Conservation (phyloP, 30 jellyfish, hydroid and myxozoan species). For the Cassiopea andromeda region DNA sequence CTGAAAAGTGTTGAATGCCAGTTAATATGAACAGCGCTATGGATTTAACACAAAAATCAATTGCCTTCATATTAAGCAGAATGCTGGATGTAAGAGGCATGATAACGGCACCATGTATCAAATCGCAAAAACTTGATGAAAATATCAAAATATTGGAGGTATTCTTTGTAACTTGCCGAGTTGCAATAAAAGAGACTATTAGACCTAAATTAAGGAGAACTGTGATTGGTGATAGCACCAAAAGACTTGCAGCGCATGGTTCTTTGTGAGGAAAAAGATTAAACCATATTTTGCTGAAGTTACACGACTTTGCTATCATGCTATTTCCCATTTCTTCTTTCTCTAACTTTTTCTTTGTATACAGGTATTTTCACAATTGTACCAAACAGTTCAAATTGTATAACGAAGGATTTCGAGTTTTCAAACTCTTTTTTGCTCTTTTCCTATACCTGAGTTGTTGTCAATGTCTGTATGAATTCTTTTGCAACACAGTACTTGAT, state of each 20-base stretch:
- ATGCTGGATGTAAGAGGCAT: not conserved
- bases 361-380: too few relatives aligned
- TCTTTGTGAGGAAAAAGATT: not conserved
- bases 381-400: too few relatives aligned
- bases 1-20: not conserved
- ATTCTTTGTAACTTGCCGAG: conserved; percentile 13
- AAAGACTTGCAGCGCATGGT: not conserved
- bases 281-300: not conserved
- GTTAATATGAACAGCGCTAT: not conserved
- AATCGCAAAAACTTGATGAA: not conserved
- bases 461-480: too few relatives aligned
- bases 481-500: too few relatives aligned
- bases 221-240: not conserved
- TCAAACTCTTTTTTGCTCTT: too few relatives aligned
- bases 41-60: not conserved
- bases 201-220: not conserved
- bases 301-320: not conserved
- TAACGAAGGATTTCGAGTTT: too few relatives aligned
- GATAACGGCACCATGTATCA: not conserved
- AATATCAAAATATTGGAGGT: conserved; percentile 1
- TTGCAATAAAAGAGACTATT: not conserved
- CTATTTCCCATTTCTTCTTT: too few relatives aligned
- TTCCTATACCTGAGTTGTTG: too few relatives aligned
- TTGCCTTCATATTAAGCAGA: not conserved
- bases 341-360: too few relatives aligned